Conservation (phyloP, 2,797 vertebrate species). For the Falco novaeseelandiae region DNA sequence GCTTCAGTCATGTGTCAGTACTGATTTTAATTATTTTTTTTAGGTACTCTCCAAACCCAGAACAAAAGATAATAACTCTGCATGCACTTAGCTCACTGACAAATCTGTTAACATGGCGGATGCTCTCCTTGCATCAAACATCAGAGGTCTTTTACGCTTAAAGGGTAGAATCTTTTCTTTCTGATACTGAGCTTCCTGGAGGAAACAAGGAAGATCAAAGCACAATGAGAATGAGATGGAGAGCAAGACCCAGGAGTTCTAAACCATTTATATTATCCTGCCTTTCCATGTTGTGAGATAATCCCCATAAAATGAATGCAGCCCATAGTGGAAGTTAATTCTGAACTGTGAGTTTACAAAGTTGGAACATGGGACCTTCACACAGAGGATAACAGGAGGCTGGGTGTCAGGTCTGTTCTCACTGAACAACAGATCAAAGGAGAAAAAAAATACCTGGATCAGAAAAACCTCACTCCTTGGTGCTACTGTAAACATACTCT, state of each 20-base stretch:
- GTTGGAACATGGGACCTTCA: neutral
- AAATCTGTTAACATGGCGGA: neutral
- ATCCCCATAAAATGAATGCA: conserved; percentile 8
- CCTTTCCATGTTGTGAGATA: conserved; percentile 31
- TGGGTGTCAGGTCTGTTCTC: neutral
- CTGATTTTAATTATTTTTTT: neutral
- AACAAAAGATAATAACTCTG: neutral
- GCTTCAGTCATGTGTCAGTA: neutral
- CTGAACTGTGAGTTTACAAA: conserved; percentile 6
- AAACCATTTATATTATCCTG: conserved; percentile 15
- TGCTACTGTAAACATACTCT: neutral
- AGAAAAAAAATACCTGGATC: neutral
- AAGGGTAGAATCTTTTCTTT: conserved; percentile 17
- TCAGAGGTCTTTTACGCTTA: neutral
- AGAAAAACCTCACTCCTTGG: neutral
- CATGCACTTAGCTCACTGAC: neutral
- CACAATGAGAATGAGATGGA: neutral
- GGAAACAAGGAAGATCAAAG: conserved; percentile 40
- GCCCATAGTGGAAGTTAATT: conserved; percentile 19
- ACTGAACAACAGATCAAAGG: neutral
- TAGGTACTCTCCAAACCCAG: neutral
- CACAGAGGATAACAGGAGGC: neutral
- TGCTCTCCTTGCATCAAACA: neutral
- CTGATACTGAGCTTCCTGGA: neutral
- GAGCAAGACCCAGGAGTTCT: conserved; percentile 33